phyloP scores from a whole-genome alignment of 2,797 vertebrate species.

The Cephalopachus bancanus region DNA sequence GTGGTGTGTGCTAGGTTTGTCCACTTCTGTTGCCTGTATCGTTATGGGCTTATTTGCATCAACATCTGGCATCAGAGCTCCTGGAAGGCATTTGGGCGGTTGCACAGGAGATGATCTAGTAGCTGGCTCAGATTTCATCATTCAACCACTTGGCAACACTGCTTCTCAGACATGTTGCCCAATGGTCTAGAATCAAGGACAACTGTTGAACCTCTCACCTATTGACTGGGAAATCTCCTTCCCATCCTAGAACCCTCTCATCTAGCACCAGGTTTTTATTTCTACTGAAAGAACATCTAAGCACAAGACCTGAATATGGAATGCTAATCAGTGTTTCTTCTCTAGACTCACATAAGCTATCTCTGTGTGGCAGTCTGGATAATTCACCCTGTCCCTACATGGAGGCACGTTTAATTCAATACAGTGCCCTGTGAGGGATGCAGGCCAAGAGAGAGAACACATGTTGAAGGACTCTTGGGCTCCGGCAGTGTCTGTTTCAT shows the following conservation, averaged over 20 bases:
- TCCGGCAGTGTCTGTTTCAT: background rate
- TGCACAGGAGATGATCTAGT: background rate
- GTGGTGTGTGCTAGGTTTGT: background rate
- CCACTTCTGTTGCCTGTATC: background rate
- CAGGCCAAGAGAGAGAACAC: no score
- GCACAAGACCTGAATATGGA: background rate
- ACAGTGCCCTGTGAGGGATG: background rate
- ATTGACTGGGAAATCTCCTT: background rate
- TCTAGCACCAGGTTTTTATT: background rate
- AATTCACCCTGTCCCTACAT: background rate
- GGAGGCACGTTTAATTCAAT: background rate
- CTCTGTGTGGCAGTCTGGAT: background rate
- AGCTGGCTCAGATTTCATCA: slow-evolving; percentile 26
- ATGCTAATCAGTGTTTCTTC: background rate
- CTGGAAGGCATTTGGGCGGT: background rate
- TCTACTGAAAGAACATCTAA: background rate
- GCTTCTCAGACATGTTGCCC: background rate
- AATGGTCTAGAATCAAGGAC: background rate
- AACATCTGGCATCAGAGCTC: background rate
- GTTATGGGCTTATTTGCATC: background rate
- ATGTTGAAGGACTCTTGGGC: background rate
- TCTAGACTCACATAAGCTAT: background rate
- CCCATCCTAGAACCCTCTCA: background rate
- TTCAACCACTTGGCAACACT: background rate
- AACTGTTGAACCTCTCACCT: background rate